A percentile compares a stretch with the other conserved stretches of the same genome.
Evolutionary conservation across 1,140 invertebrate species (phyloP).

Genomic region (Epicauta chinensis): DNA sequence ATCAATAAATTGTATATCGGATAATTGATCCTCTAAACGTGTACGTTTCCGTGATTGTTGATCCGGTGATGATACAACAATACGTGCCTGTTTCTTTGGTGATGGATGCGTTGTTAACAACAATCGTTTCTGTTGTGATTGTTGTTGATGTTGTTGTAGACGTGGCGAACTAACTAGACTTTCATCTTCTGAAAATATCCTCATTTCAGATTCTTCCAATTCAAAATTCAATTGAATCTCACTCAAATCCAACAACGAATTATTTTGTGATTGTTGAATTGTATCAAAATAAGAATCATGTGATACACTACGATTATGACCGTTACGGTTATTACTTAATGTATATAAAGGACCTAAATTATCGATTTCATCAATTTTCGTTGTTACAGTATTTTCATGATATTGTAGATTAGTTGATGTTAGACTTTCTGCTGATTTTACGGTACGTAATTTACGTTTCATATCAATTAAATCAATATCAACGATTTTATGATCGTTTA

Average conservation of each 20-base stretch:
- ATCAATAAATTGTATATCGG: conserved; percentile 58
- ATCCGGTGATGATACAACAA: conserved; percentile 45
- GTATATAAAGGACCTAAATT: conserved; percentile 44
- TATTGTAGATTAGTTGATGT: conserved; percentile 47
- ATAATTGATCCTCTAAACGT: conserved; percentile 55
- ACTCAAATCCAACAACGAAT: conserved; percentile 60
- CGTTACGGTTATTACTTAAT: conserved; percentile 45
- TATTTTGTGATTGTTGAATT: conserved; percentile 47
- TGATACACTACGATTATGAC: conserved; percentile 66
- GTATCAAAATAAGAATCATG: conserved; percentile 91
- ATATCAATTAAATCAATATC: conserved; percentile 42
- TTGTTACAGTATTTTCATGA: conserved; percentile 15
- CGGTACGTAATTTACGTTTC: conserved; percentile 53
- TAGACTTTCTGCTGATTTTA: conserved; percentile 65
- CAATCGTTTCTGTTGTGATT: conserved; percentile 1
- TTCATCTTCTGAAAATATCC: conserved; percentile 81
- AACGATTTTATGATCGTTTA: conserved; percentile 41
- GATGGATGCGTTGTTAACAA: conserved; percentile 46
- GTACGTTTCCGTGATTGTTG: conserved; percentile 48
- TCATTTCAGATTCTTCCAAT: conserved; percentile 75
- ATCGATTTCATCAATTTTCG: conserved; percentile 26
- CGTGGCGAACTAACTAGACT: conserved; percentile 52
- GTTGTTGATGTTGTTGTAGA: conserved; percentile 43
- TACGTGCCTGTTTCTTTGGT: conserved; percentile 49
- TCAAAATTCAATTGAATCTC: conserved; percentile 78